Conservation (phyloP, 37 sponge, comb jelly and placozoan genomes). For the Tethya wilhelma region DNA sequence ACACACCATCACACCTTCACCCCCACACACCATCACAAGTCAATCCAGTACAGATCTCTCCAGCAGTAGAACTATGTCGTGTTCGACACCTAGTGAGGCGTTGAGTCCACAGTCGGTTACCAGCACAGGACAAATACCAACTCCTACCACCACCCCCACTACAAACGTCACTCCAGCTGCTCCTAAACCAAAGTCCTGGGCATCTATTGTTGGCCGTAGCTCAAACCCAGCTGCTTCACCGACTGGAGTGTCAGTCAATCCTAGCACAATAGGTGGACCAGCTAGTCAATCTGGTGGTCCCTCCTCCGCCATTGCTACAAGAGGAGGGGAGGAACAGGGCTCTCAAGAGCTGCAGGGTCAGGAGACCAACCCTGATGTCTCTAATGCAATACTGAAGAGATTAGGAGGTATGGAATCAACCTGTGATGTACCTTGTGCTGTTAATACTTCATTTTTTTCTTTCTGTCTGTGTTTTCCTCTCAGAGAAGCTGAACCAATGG, state of each 20-base stretch:
- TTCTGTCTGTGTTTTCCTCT: constrained; percentile 11
- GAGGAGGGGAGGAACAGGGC: too few species aligned
- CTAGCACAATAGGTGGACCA: background rate
- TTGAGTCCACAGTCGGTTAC: background rate
- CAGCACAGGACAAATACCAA: constrained; percentile 11
- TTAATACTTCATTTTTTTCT: background rate
- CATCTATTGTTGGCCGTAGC: constrained; percentile 26
- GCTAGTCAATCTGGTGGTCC: background rate
- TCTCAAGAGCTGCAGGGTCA: background rate
- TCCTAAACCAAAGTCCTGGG: constrained; percentile 46
- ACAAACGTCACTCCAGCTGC: background rate
- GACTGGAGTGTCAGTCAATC: background rate
- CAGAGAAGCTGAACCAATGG: constrained; percentile 55
- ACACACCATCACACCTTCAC: background rate
- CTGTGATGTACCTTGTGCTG: background rate
- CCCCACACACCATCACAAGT: background rate
- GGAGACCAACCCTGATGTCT: background rate
- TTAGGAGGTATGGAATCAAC: constrained; percentile 25
- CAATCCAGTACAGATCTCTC: background rate
- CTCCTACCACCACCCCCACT: background rate
- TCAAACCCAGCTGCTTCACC: background rate
- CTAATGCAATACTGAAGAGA: constrained; percentile 12
- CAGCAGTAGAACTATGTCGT: background rate
- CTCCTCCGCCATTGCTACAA: too few species aligned
- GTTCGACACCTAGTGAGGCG: background rate